phyloP scores from a whole-genome alignment of 2,797 vertebrate genomes.

The Toxotes lorentzi region DNA sequence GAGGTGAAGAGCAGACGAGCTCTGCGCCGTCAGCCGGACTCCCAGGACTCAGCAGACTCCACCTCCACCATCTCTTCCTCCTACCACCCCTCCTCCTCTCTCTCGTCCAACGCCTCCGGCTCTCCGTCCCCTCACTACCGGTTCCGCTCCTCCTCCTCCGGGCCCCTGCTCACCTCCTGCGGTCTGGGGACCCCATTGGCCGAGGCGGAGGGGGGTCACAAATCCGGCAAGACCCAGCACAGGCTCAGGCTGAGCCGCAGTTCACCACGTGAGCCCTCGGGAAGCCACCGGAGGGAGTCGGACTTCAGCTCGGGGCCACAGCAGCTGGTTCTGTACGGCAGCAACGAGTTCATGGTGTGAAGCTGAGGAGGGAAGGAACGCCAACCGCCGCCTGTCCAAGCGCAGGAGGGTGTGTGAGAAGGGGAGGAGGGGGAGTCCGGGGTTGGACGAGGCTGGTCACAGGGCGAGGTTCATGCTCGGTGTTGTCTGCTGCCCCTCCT shows the following conservation, averaged over 20 bases:
- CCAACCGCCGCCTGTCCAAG: slow-evolving; percentile 11
- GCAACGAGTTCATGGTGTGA: slow-evolving; percentile 98
- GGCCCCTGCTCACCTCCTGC: slow-evolving; percentile 88
- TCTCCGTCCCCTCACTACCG: slow-evolving; percentile 87
- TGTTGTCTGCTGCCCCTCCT: slow-evolving; percentile 49
- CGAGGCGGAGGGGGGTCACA: slow-evolving; percentile 70
- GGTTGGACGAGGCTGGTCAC: slow-evolving; percentile 40
- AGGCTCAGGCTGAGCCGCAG: slow-evolving; percentile 91
- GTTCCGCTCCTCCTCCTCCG: slow-evolving; percentile 90
- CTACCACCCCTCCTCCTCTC: slow-evolving; percentile 81
- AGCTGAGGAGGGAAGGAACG: background rate
- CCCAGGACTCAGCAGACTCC: slow-evolving; percentile 82
- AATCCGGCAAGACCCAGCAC: slow-evolving; percentile 90
- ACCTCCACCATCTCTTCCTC: slow-evolving; percentile 81
- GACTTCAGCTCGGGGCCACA: slow-evolving; percentile 86
- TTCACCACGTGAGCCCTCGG: slow-evolving; percentile 88
- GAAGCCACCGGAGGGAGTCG: slow-evolving; percentile 84
- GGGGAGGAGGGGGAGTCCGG: slow-evolving; percentile 37
- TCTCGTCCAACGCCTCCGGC: slow-evolving; percentile 80
- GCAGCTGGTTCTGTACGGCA: slow-evolving; percentile 91
- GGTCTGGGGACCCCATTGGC: slow-evolving; percentile 68
- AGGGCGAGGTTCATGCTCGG: slow-evolving; percentile 22
- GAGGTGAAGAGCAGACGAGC: slow-evolving; percentile 85
- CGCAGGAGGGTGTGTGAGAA: slow-evolving; percentile 11
- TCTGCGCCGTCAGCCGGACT: slow-evolving; percentile 85